phyloP scores from a whole-genome alignment of 2,797 vertebrate species.

The Gephyroberyx darwinii region DNA sequence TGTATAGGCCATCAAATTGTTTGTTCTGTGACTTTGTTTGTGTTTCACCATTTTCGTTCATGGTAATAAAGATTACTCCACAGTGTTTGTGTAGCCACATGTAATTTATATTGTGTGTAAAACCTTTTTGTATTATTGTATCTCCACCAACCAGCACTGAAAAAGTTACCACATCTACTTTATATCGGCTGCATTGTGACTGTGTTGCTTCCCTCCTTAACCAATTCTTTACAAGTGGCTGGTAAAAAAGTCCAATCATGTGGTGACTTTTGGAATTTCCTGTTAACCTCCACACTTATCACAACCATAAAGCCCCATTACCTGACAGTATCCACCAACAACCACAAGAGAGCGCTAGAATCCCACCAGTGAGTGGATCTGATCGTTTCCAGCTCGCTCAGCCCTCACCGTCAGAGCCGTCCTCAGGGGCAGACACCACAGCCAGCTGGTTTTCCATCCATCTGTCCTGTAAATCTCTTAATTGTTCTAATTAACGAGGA shows the following conservation, averaged over 20 bases:
- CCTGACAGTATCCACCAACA: not conserved
- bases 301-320: not conserved
- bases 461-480: conserved; percentile 81
- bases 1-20: not conserved
- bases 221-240: too few relatives aligned
- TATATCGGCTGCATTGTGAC: not conserved
- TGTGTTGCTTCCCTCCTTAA: too few relatives aligned
- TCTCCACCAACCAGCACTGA: not conserved
- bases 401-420: conserved; percentile 34
- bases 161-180: not conserved
- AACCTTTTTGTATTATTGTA: conserved; percentile 7
- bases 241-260: too few relatives aligned
- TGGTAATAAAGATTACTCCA: conserved; percentile 11
- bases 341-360: conserved; percentile 67
- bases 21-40: not conserved
- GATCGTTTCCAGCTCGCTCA: not conserved
- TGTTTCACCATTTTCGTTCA: conserved; percentile 4
- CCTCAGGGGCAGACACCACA: conserved; percentile 60
- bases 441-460: conserved; percentile 78
- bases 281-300: not conserved
- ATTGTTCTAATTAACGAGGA: conserved; percentile 79
- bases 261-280: too few relatives aligned
- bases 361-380: conserved; percentile 18
- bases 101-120: conserved; percentile 2
- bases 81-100: not conserved